phyloP scores from a whole-genome alignment of 2,797 vertebrate genomes.

The Mus minutoides region DNA sequence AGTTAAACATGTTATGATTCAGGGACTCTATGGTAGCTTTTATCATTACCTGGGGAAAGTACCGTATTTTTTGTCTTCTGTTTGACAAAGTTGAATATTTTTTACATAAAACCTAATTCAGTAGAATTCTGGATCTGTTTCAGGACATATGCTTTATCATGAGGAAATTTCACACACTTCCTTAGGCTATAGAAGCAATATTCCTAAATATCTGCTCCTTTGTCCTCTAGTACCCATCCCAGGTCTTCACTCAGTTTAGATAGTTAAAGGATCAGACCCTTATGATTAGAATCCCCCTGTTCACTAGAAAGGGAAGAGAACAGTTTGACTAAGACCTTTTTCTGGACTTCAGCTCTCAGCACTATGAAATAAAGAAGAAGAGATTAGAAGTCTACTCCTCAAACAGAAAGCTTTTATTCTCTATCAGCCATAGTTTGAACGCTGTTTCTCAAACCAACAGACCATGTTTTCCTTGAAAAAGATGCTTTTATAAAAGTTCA shows the following conservation, averaged over 20 bases:
- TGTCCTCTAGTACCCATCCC: not conserved
- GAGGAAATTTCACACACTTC: not conserved
- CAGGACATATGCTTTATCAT: not conserved
- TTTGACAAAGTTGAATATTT: constrained; percentile 24
- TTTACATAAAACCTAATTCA: not conserved
- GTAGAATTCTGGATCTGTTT: not conserved
- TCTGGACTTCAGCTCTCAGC: not conserved
- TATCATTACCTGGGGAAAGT: not conserved
- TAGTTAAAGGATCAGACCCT: not conserved
- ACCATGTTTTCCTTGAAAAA: constrained; percentile 32
- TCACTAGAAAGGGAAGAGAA: not conserved
- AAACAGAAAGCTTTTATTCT: constrained; percentile 41
- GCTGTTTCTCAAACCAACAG: not conserved
- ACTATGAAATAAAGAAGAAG: not conserved
- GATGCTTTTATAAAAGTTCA: constrained; percentile 48
- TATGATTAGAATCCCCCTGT: not conserved
- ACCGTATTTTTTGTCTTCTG: not conserved
- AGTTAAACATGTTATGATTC: not conserved
- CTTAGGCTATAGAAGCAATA: not conserved
- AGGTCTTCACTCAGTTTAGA: not conserved
- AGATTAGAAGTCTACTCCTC: not conserved
- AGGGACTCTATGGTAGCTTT: not conserved
- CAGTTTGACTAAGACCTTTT: not conserved
- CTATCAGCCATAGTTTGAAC: not conserved
- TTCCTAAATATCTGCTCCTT: not conserved